phyloP scores from a whole-genome alignment of 2,113 vertebrate genomes.

The Anguilla rostrata region DNA sequence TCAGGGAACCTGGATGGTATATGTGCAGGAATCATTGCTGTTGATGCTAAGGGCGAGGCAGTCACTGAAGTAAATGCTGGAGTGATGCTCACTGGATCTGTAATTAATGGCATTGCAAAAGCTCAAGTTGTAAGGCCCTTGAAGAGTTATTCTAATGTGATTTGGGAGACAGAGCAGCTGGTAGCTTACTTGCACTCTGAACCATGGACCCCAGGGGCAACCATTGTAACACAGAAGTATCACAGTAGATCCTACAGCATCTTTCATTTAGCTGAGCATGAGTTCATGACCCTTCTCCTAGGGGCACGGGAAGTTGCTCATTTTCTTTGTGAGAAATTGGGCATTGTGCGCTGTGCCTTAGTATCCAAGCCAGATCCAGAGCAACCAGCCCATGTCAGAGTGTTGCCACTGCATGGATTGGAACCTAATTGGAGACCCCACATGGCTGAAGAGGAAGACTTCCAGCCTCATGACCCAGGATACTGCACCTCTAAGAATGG shows the following conservation, averaged over 20 bases:
- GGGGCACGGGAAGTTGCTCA: constrained; percentile 52
- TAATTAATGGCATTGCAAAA: constrained; percentile 51
- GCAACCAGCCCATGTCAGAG: constrained; percentile 49
- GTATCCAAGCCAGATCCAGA: constrained; percentile 57
- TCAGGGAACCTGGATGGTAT: constrained; percentile 56
- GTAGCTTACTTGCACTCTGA: constrained; percentile 64
- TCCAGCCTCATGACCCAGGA: constrained; percentile 58
- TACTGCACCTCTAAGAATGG: constrained; percentile 70
- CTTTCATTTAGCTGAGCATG: constrained; percentile 60
- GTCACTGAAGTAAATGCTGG: constrained; percentile 69
- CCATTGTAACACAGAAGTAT: constrained; percentile 54
- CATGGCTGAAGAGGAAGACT: constrained; percentile 60
- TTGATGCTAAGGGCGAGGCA: constrained; percentile 61
- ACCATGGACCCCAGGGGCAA: constrained; percentile 69
- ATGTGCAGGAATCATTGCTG: constrained; percentile 70
- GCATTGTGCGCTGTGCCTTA: constrained; percentile 64
- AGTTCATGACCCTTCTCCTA: constrained; percentile 57
- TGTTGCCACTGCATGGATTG: constrained; percentile 70
- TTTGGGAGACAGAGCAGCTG: constrained; percentile 65
- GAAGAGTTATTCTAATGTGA: constrained; percentile 44
- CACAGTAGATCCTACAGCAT: constrained; percentile 42
- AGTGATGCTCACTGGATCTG: constrained; percentile 71
- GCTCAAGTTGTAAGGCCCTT: constrained; percentile 65
- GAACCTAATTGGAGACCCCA: constrained; percentile 65
- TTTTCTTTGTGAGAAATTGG: constrained; percentile 62